These are phyloP conservation scores for Orchesella flavescens DNA, from an alignment of 2,888 invertebrate species.

Conservation along the genomic window DNA sequence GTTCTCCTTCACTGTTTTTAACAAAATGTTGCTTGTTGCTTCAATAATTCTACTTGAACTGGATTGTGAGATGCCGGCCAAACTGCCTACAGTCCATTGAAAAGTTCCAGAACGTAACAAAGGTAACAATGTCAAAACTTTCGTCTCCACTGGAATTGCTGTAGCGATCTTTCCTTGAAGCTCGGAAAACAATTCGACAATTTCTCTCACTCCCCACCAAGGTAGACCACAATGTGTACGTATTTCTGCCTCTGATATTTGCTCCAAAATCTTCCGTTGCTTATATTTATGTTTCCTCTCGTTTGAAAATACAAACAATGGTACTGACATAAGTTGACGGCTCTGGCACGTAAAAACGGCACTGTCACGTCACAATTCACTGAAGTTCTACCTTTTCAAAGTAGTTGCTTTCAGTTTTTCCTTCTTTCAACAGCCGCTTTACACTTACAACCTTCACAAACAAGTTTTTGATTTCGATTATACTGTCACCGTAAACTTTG, in stretches of 20 bases:
- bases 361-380: no score
- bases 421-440: no score
- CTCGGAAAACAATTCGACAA: slow-evolving; percentile 23
- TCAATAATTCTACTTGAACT: slow-evolving; percentile 31
- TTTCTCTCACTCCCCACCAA: neutral
- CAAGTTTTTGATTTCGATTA: no score
- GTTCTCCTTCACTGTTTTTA: neutral
- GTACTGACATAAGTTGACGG: slow-evolving; percentile 52
- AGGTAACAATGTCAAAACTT: slow-evolving; percentile 36
- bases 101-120: slow-evolving; percentile 34
- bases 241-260: slow-evolving; percentile 33
- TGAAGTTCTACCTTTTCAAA: no score
- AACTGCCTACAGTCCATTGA: slow-evolving; percentile 38
- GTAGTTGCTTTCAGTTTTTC: no score
- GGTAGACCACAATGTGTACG: slow-evolving; percentile 21
- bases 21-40: neutral
- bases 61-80: slow-evolving; percentile 36
- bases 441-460: no score
- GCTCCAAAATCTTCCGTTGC: slow-evolving; percentile 24
- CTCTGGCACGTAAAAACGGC: no score
- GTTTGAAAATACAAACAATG: slow-evolving; percentile 31
- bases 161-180: neutral
- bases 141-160: slow-evolving; percentile 46
- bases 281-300: neutral
- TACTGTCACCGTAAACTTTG: no score